These are phyloP conservation scores for Cynopterus sphinx DNA, from an alignment of 2,797 vertebrate genomes.

Conservation along the genomic window DNA sequence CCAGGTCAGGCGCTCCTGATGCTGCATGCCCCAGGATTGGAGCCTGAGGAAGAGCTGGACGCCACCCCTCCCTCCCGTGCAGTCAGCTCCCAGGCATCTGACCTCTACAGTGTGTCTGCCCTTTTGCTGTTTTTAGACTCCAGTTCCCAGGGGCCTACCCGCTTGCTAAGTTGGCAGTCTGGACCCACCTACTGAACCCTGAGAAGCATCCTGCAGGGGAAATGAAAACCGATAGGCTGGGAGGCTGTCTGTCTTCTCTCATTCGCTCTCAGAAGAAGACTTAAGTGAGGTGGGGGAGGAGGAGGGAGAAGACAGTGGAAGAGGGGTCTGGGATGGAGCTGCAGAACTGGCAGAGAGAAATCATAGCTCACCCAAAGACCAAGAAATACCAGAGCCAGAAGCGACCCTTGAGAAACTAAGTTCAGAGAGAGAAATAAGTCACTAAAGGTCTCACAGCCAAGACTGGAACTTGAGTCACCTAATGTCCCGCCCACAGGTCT, in stretches of 20 bases:
- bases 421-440: not conserved
- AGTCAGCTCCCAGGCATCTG: not conserved
- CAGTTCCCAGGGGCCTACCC: not conserved
- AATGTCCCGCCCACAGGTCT: not conserved
- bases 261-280: not conserved
- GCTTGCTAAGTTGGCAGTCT: not conserved
- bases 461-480: not conserved
- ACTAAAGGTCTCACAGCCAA: not conserved
- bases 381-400: not conserved
- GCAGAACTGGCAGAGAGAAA: not conserved
- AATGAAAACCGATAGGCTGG: not conserved
- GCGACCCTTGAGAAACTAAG: not conserved
- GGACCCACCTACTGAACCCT: not conserved
- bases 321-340: not conserved
- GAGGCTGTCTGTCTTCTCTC: not conserved
- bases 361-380: not conserved
- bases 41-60: not conserved
- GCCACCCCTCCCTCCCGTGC: accelerated
- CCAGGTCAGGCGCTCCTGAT: not conserved
- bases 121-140: conserved; percentile 39
- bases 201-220: not conserved
- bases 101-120: not conserved
- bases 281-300: not conserved
- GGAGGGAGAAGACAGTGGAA: not conserved
- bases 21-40: not conserved